Evolutionary conservation across 2,888 invertebrate genomes (phyloP).

Genomic region (Bombylius discolor): DNA sequence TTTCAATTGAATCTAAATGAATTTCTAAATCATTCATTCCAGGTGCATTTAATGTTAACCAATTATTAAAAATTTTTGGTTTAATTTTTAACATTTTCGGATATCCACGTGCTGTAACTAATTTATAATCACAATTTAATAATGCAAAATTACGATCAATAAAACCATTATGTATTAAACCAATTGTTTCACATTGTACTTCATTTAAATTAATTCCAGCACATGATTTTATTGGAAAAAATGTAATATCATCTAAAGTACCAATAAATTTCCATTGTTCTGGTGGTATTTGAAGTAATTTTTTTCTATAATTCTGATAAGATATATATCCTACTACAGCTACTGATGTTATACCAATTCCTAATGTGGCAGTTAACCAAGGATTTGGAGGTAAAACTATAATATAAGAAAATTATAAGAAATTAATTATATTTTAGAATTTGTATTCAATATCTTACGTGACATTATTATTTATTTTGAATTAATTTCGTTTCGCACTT

Average conservation of each 20-base stretch:
- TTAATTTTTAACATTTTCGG: slow-evolving; percentile 43
- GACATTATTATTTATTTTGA: too few relatives aligned
- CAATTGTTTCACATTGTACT: slow-evolving; percentile 42
- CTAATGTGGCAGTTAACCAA: neutral
- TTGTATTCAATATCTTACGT: too few relatives aligned
- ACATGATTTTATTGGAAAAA: slow-evolving; percentile 51
- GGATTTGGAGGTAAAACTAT: too few relatives aligned
- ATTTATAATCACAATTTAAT: slow-evolving; percentile 43
- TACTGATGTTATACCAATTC: neutral
- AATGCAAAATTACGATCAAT: slow-evolving; percentile 38
- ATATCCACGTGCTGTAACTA: slow-evolving; percentile 43
- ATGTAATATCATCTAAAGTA: slow-evolving; percentile 40
- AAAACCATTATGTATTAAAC: slow-evolving; percentile 40
- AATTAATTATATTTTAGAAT: too few relatives aligned
- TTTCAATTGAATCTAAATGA: slow-evolving; percentile 36
- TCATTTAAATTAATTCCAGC: slow-evolving; percentile 37
- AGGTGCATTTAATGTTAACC: slow-evolving; percentile 40
- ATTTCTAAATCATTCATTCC: slow-evolving; percentile 43
- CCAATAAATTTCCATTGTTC: slow-evolving; percentile 44
- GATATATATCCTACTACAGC: neutral
- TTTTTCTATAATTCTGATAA: neutral
- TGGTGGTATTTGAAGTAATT: neutral
- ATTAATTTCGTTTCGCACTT: too few relatives aligned
- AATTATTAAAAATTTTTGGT: slow-evolving; percentile 38
- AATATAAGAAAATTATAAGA: too few relatives aligned